phyloP scores from a whole-genome alignment of 1,140 invertebrate species.

The Drosophila takahashii region DNA sequence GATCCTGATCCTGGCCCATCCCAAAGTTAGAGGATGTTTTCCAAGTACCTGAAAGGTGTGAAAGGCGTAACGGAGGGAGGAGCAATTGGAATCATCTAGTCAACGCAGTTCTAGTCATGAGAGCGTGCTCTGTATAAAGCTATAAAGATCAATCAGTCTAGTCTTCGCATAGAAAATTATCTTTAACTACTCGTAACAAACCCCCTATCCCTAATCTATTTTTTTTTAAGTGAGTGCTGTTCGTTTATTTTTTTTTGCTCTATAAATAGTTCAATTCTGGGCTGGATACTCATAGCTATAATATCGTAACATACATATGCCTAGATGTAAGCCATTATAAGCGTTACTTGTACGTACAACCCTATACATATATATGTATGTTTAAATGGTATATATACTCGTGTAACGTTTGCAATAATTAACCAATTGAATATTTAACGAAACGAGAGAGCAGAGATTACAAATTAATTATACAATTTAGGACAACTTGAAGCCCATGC shows the following conservation, averaged over 20 bases:
- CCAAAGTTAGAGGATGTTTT: constrained; percentile 3
- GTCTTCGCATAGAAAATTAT: constrained; percentile 47
- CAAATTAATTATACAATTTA: constrained; percentile 35
- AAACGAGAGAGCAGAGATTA: constrained; percentile 21
- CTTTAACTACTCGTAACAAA: constrained; percentile 30
- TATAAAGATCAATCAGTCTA: constrained; percentile 33
- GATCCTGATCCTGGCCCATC: not conserved
- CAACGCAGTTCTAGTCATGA: constrained; percentile 30
- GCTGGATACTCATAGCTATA: constrained; percentile 49
- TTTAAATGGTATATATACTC: constrained; percentile 3
- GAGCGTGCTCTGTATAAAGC: constrained; percentile 41
- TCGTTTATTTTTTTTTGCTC: constrained; percentile 20
- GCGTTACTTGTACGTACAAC: constrained; percentile 29
- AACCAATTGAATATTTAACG: constrained; percentile 21
- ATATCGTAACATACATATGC: constrained; percentile 53
- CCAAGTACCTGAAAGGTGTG: constrained; percentile 19
- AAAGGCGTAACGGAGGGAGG: constrained; percentile 10
- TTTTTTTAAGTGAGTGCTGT: constrained; percentile 21
- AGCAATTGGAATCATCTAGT: constrained; percentile 11
- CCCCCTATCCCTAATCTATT: not conserved
- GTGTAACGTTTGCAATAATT: constrained; percentile 36
- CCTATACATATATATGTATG: constrained; percentile 8
- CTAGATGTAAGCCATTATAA: constrained; percentile 44
- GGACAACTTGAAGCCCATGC: constrained; percentile 24
- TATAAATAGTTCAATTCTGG: constrained; percentile 44